phyloP scores from a whole-genome alignment of 2,797 vertebrate genomes.

The Vultur gryphus region DNA sequence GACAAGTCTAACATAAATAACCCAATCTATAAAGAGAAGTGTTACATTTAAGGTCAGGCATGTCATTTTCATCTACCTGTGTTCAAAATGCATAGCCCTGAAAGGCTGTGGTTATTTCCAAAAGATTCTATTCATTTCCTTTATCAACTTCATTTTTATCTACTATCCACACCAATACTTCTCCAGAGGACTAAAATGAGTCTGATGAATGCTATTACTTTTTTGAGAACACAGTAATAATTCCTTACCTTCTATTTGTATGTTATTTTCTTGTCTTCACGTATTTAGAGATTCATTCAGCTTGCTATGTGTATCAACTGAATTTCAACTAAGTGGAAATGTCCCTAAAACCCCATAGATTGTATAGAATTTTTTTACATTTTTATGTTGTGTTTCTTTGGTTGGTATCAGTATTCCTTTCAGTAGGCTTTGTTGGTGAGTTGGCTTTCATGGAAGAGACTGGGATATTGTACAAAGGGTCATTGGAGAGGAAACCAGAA shows the following conservation, averaged over 20 bases:
- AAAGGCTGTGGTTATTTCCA: not conserved
- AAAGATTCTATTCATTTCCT: not conserved
- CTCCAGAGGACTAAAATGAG: not conserved
- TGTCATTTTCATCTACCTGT: conserved; percentile 42
- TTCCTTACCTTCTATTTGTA: not conserved
- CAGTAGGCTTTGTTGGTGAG: not conserved
- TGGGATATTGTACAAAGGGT: not conserved
- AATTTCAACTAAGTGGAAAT: not conserved
- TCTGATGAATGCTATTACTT: not conserved
- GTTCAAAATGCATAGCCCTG: not conserved
- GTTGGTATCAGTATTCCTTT: not conserved
- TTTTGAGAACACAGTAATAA: not conserved
- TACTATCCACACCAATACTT: not conserved
- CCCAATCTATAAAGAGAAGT: conserved; percentile 48
- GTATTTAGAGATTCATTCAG: not conserved
- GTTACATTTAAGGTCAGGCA: conserved; percentile 56
- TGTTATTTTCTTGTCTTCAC: not conserved
- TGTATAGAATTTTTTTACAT: not conserved
- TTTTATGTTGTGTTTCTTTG: not conserved
- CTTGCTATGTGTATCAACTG: not conserved
- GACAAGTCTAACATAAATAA: conserved; percentile 64
- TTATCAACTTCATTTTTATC: conserved; percentile 17
- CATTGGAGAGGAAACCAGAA: not conserved
- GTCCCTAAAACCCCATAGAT: not conserved
- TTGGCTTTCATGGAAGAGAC: not conserved